These are phyloP conservation scores for Pandion haliaetus DNA, from an alignment of 2,113 vertebrate species.

Conservation along the genomic window DNA sequence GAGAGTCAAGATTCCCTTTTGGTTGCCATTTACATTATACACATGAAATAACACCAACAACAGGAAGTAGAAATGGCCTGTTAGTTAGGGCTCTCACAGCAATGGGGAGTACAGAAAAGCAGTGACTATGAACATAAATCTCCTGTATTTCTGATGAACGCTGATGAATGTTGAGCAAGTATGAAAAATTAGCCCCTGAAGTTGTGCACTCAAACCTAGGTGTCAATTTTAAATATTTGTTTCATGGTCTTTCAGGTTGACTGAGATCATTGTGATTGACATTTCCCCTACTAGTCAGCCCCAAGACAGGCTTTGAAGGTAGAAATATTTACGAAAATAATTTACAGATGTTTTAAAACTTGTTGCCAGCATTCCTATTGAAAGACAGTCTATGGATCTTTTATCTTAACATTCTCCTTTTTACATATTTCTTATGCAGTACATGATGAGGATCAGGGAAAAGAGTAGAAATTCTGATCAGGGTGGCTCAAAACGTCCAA, in stretches of 20 bases:
- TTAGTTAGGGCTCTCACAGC: neutral
- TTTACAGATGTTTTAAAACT: slow-evolving; percentile 49
- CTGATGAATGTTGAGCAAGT: neutral
- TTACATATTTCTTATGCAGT: neutral
- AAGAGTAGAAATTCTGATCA: neutral
- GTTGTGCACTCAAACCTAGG: neutral
- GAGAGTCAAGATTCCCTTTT: neutral
- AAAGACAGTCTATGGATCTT: neutral
- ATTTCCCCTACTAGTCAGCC: neutral
- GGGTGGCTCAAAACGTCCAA: neutral
- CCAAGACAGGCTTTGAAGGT: slow-evolving; percentile 19
- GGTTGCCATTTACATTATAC: neutral
- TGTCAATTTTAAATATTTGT: neutral
- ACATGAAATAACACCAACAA: neutral
- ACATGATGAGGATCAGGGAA: neutral
- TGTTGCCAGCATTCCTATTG: neutral
- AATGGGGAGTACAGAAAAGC: neutral
- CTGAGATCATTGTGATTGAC: neutral
- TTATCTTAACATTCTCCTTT: neutral
- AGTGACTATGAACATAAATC: neutral
- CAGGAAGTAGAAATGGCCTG: neutral
- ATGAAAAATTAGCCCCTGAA: neutral
- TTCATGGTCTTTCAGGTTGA: neutral
- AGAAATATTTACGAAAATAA: slow-evolving; percentile 36
- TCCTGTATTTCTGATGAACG: neutral